phyloP scores from a whole-genome alignment of 2,888 invertebrate genomes.

The Melieria crassipennis region DNA sequence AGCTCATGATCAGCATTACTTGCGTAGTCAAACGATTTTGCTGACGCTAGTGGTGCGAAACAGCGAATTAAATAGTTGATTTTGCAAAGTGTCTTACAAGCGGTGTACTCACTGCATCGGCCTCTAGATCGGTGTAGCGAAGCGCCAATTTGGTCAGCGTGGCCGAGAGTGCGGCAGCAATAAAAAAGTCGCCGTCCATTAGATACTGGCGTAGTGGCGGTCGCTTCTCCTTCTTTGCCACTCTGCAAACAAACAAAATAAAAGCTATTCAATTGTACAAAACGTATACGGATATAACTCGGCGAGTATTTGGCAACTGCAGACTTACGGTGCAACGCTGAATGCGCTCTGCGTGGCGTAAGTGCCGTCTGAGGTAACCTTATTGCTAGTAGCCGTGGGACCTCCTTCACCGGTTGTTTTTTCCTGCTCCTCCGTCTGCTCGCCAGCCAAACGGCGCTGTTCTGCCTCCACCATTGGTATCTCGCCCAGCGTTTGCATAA shows the following conservation, averaged over 20 bases:
- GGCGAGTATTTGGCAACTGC: background rate
- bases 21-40: constrained; percentile 77
- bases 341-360: constrained; percentile 99
- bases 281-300: background rate
- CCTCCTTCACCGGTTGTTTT: constrained; percentile 47
- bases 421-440: constrained; percentile 69
- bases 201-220: constrained; percentile 88
- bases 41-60: constrained; percentile 42
- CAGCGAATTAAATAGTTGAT: background rate
- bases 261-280: background rate
- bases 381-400: constrained; percentile 52
- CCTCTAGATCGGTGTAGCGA: constrained; percentile 69
- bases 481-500: constrained; percentile 80
- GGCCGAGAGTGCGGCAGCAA: constrained; percentile 91
- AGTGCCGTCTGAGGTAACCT: constrained; percentile 97
- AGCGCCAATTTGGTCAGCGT: constrained; percentile 92
- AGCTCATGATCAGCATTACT: constrained; percentile 88
- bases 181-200: constrained; percentile 95
- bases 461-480: constrained; percentile 73
- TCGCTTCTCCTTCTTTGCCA: constrained; percentile 74
- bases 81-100: background rate
- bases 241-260: constrained; percentile 53
- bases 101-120: constrained; percentile 52
- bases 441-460: constrained; percentile 79
- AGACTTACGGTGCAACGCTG: constrained; percentile 78